phyloP scores from a whole-genome alignment of 2,888 invertebrate species.

The Ophraella communa region DNA sequence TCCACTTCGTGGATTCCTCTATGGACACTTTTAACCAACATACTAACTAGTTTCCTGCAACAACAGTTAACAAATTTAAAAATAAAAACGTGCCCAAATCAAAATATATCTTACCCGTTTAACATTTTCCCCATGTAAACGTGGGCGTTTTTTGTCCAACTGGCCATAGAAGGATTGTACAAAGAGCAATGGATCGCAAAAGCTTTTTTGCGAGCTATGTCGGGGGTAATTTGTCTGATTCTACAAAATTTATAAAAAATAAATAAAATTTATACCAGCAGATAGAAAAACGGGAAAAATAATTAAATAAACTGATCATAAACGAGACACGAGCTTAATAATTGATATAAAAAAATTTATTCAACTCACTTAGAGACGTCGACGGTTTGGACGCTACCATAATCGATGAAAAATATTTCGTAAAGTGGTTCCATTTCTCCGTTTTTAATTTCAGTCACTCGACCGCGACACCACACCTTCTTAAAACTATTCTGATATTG shows the following conservation, averaged over 20 bases:
- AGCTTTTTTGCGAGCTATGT: conserved; percentile 59
- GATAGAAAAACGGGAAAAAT: conserved; percentile 19
- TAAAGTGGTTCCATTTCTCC: conserved; percentile 54
- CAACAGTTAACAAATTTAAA: background rate
- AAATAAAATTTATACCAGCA: background rate
- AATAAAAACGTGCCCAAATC: background rate
- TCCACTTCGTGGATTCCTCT: conserved; percentile 58
- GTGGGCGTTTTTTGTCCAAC: conserved; percentile 65
- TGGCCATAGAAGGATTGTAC: conserved; percentile 62
- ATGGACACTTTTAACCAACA: conserved; percentile 48
- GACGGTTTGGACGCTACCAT: conserved; percentile 65
- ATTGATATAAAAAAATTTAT: conserved; percentile 26
- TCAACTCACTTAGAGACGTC: conserved; percentile 62
- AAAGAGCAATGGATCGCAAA: conserved; percentile 68
- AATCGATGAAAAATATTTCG: conserved; percentile 70
- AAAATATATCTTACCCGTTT: conserved; percentile 62
- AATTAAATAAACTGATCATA: too few species aligned
- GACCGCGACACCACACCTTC: conserved; percentile 72
- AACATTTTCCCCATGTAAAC: conserved; percentile 67
- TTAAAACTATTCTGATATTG: conserved; percentile 55
- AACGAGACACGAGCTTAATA: too few species aligned
- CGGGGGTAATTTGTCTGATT: conserved; percentile 61
- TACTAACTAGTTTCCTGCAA: conserved; percentile 42
- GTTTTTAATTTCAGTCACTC: conserved; percentile 57
- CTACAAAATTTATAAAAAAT: conserved; percentile 52